phyloP scores from a whole-genome alignment of 2,888 invertebrate species.

The Agrotis segetum region DNA sequence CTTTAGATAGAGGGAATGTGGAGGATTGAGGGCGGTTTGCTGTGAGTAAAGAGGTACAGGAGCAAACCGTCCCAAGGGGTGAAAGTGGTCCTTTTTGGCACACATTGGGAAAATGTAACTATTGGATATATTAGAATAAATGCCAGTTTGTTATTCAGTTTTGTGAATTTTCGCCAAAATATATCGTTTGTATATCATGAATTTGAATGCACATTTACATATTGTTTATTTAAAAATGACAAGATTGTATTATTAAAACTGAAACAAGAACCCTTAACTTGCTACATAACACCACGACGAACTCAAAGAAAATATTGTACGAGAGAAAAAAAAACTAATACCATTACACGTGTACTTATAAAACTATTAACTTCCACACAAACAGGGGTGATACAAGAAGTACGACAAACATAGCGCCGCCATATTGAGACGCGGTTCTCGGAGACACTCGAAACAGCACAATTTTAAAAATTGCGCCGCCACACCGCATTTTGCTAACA shows the following conservation, averaged over 20 bases:
- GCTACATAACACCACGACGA: not conserved
- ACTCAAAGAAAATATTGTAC: not conserved
- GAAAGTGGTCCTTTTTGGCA: not conserved
- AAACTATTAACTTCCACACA: slow-evolving; percentile 15
- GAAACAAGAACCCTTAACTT: not conserved
- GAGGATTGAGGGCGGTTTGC: not conserved
- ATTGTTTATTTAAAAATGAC: not conserved
- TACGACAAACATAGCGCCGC: slow-evolving; percentile 31
- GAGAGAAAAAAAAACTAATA: not conserved
- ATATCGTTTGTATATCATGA: not conserved
- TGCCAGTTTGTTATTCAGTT: too few relatives aligned
- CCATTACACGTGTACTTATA: not conserved
- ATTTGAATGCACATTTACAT: not conserved
- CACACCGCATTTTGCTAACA: slow-evolving; percentile 65
- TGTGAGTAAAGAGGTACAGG: too few relatives aligned
- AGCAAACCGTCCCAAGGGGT: too few relatives aligned
- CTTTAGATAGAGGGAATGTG: not conserved
- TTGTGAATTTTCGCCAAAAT: not conserved
- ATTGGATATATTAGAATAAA: too few relatives aligned
- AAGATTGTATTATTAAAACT: not conserved
- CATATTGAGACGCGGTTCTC: slow-evolving; percentile 42
- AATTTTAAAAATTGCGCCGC: slow-evolving; percentile 70
- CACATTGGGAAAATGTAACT: not conserved
- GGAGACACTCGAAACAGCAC: slow-evolving; percentile 56
- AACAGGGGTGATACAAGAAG: slow-evolving; percentile 11